These are phyloP conservation scores for Cyclargus thomasi DNA, from an alignment of 1,140 invertebrate species.

Conservation along the genomic window DNA sequence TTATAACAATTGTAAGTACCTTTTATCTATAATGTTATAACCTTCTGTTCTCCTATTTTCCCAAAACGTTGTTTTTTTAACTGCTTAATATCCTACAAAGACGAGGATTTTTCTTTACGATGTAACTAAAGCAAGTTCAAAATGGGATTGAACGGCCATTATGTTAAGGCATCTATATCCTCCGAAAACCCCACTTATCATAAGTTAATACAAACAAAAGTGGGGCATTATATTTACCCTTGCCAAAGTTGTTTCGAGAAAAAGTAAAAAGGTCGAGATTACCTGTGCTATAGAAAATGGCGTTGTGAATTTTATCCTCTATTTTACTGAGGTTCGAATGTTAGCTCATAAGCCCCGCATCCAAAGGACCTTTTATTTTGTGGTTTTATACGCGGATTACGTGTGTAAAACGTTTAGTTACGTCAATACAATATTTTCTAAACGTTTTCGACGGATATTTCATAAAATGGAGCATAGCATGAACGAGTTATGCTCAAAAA, in stretches of 20 bases:
- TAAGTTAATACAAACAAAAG: conserved; percentile 10
- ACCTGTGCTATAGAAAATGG: neutral
- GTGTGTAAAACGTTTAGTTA: neutral
- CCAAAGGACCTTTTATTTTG: neutral
- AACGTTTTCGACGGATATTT: neutral
- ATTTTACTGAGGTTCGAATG: neutral
- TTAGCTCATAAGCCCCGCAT: neutral
- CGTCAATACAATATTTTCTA: neutral
- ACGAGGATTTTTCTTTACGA: neutral
- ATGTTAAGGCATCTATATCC: neutral
- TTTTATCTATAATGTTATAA: neutral
- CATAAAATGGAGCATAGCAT: neutral
- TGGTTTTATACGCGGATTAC: neutral
- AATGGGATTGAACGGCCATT: conserved; percentile 3
- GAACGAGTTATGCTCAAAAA: too few relatives aligned
- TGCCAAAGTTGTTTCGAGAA: neutral
- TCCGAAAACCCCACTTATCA: neutral
- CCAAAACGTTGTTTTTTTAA: neutral
- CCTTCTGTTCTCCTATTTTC: neutral
- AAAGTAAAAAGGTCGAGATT: neutral
- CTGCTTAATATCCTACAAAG: neutral
- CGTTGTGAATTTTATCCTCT: neutral
- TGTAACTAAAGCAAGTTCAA: neutral
- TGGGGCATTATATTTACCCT: neutral
- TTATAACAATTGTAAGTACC: too few relatives aligned